phyloP scores from a whole-genome alignment of 2,888 invertebrate genomes.

The Noctua comes region DNA sequence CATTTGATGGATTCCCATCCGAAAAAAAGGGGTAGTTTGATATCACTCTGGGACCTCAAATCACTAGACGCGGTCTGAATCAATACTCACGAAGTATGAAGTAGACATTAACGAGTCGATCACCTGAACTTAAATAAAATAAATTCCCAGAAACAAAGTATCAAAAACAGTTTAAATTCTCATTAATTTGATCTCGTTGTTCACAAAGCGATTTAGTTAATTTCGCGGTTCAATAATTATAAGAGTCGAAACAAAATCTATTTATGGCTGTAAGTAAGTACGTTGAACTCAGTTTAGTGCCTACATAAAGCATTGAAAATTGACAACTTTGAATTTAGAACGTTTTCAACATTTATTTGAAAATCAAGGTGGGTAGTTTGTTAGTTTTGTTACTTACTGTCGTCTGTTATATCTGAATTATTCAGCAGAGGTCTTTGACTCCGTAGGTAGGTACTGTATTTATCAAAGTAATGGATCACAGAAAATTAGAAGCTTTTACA shows the following conservation, averaged over 20 bases:
- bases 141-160: not conserved
- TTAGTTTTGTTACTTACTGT: conserved; percentile 11
- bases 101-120: not conserved
- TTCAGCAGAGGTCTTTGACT: not conserved
- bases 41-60: no score
- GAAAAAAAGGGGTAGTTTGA: no score
- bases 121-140: conserved; percentile 4
- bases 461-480: not conserved
- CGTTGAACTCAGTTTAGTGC: conserved; percentile 42
- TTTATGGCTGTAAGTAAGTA: conserved; percentile 11
- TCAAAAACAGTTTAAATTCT: conserved; percentile 27
- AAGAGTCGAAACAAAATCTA: conserved; percentile 42
- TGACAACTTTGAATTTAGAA: conserved; percentile 23
- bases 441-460: not conserved
- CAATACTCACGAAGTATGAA: not conserved
- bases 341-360: conserved; percentile 16
- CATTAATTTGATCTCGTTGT: conserved; percentile 46
- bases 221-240: conserved; percentile 61
- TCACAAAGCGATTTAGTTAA: conserved; percentile 51
- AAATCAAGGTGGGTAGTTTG: not conserved
- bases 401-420: conserved; percentile 10
- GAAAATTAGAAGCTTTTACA: not conserved
- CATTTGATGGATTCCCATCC: no score
- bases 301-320: conserved; percentile 8
- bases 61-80: not conserved